These are phyloP conservation scores for Biston betularia DNA, from an alignment of 2,888 invertebrate genomes.

Conservation along the genomic window DNA sequence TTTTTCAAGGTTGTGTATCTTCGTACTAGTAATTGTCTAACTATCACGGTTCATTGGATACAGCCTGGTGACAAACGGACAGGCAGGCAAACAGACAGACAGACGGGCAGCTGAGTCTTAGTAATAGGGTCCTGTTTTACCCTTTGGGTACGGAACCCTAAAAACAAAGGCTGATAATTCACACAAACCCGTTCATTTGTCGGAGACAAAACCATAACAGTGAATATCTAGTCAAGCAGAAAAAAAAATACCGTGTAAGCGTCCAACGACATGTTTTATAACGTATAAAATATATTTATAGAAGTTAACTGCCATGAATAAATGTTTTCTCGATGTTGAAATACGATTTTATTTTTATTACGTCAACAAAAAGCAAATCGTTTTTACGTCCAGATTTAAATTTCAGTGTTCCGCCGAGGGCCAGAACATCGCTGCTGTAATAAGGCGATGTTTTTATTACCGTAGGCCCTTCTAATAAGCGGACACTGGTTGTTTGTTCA, in stretches of 20 bases:
- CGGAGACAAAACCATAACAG: slow-evolving; percentile 2
- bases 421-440: slow-evolving; percentile 65
- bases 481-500: slow-evolving; percentile 77
- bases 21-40: too few species aligned
- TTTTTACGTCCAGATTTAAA: slow-evolving; percentile 78
- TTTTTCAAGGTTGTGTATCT: too few species aligned
- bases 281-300: slow-evolving; percentile 50
- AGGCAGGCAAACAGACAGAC: too few species aligned
- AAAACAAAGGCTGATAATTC: background rate
- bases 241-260: slow-evolving; percentile 9
- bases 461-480: slow-evolving; percentile 77
- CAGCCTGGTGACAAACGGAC: too few species aligned
- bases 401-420: slow-evolving; percentile 65
- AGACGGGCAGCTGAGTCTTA: too few species aligned
- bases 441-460: slow-evolving; percentile 83
- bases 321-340: slow-evolving; percentile 63
- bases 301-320: slow-evolving; percentile 61
- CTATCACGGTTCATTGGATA: too few species aligned
- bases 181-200: background rate
- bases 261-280: slow-evolving; percentile 30
- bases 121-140: too few species aligned
- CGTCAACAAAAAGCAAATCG: slow-evolving; percentile 75
- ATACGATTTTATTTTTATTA: slow-evolving; percentile 75
- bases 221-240: slow-evolving; percentile 4
- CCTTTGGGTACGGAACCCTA: too few species aligned